Conservation (phyloP, 2,113 vertebrate genomes). For the Rhinolophus ferrumequinum region DNA sequence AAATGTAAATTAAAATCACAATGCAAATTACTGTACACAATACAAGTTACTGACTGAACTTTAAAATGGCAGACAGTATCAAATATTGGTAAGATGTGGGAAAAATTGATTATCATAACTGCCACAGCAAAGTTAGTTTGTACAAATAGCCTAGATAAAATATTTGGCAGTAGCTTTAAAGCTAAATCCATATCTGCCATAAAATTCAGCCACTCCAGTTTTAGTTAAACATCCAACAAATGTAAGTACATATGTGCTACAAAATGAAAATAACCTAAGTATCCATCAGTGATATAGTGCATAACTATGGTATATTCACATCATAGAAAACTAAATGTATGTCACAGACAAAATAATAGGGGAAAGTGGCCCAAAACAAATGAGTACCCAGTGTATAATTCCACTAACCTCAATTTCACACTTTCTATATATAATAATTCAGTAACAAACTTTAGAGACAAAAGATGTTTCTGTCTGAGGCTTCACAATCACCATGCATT, state of each 20-base stretch:
- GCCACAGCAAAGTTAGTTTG: not conserved
- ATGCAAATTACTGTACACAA: not conserved
- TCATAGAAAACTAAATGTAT: not conserved
- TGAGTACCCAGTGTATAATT: not conserved
- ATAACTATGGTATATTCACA: not conserved
- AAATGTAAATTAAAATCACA: not conserved
- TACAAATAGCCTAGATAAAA: not conserved
- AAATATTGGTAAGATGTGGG: not conserved
- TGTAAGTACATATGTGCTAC: not conserved
- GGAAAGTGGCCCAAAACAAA: not conserved
- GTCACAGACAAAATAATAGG: not conserved
- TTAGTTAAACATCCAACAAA: not conserved
- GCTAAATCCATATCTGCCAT: not conserved
- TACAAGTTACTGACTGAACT: not conserved
- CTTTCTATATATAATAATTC: not conserved
- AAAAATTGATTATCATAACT: not conserved
- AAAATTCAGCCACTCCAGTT: not conserved
- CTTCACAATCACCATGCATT: not conserved
- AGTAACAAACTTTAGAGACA: not conserved
- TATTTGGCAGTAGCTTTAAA: not conserved
- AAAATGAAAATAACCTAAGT: not conserved
- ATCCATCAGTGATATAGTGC: not conserved
- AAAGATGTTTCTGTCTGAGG: not conserved
- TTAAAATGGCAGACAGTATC: not conserved
- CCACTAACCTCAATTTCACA: not conserved